These are phyloP conservation scores for Alcis repandata DNA, from an alignment of 2,888 invertebrate genomes.

Conservation along the genomic window DNA sequence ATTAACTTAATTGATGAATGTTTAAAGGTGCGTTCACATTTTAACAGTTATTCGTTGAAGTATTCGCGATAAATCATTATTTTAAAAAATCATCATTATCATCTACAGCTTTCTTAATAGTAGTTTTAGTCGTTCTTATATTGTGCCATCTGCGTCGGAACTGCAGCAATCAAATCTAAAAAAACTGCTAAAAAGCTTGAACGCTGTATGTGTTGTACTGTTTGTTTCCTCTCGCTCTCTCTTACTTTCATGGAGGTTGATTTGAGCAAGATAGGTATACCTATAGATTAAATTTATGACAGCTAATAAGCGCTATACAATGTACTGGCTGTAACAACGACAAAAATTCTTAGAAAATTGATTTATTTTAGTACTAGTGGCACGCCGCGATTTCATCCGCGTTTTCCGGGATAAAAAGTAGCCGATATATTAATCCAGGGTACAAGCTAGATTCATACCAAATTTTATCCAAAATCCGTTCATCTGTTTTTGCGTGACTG, in stretches of 20 bases:
- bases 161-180: too few species aligned
- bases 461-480: too few species aligned
- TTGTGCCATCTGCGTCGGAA: too few species aligned
- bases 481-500: too few species aligned
- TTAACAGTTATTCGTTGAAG: slow-evolving; percentile 6
- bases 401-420: too few species aligned
- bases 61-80: background rate
- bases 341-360: background rate
- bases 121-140: background rate
- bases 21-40: slow-evolving; percentile 5
- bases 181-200: too few species aligned
- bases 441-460: too few species aligned
- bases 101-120: background rate
- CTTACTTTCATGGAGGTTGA: background rate
- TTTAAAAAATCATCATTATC: too few species aligned
- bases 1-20: slow-evolving; percentile 8
- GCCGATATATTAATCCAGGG: too few species aligned
- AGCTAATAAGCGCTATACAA: background rate
- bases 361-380: background rate
- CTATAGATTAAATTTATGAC: background rate
- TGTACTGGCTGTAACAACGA: background rate
- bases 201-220: background rate
- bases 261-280: background rate
- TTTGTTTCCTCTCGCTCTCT: background rate
- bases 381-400: too few species aligned